A percentile compares a stretch with the other conserved stretches of the same genome.
Conservation (phyloP, 2,888 invertebrate genomes). For the Acutogordius australiensis region DNA sequence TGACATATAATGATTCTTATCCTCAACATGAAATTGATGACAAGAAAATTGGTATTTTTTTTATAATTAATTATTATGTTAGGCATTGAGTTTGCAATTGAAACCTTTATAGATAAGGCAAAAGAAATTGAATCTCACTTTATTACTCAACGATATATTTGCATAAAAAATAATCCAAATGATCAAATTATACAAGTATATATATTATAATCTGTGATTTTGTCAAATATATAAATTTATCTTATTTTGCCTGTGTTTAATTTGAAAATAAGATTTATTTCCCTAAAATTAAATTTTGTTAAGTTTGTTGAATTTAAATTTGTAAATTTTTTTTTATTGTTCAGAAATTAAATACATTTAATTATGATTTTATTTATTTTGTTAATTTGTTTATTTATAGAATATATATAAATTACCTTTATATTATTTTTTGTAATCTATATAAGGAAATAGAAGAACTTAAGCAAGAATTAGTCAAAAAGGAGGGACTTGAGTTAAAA, state of each 20-base stretch:
- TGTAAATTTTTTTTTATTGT: no score
- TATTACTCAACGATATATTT: conserved; percentile 3
- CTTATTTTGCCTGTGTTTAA: no score
- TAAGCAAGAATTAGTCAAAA: not conserved
- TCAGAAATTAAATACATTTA: not conserved
- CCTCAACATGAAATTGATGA: not conserved
- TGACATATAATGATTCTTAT: not conserved
- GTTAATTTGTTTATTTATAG: not conserved
- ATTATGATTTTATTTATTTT: not conserved
- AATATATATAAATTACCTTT: not conserved
- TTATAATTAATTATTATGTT: not conserved
- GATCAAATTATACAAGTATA: not conserved
- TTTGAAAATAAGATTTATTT: no score
- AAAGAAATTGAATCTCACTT: conserved; percentile 2
- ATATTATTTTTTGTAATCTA: no score
- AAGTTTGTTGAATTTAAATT: no score
- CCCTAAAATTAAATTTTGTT: no score
- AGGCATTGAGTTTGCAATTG: conserved; percentile 2
- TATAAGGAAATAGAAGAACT: conserved; percentile 5
- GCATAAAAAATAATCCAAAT: not conserved
- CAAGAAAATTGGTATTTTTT: conserved; percentile 1
- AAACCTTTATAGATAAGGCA: not conserved
- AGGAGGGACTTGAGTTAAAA: not conserved
- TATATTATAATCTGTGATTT: no score
- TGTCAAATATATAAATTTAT: no score